Base-by-base conservation (phyloP, 2,888 invertebrate species). In the Thereva unica region DNA sequence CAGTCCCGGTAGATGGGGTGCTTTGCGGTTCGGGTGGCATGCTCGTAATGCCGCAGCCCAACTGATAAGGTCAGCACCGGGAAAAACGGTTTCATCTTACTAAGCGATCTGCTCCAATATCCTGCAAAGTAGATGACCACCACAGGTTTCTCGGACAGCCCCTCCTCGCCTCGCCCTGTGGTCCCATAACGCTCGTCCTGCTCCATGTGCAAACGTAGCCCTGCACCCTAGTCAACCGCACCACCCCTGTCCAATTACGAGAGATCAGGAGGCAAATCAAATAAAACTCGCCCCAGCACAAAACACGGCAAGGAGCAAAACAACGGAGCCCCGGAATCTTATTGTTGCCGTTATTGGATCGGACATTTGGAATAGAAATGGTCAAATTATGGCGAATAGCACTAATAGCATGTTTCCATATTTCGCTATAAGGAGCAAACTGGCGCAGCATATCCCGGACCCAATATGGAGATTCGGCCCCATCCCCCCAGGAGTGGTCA, bases 291-390 rank as follows among this genome's bases (percentile, higher is more conserved):
- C 47, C 38, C 34, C 5, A 47, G 23, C 10, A 12, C 54, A 45
- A 45, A 45, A 4, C 23, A 44, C 53, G 37, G 9, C 53, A 64
- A 67, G 65, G 67, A 69, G 50, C 66, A 55, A 67, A 69, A 67
- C 55, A 65, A 65, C 23, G 23, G 23, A 23, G 64, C 64, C 59
- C 64, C 61, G 64, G 68, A 68, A 69, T 69, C 69, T 71, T 69
- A 71, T 71, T 73, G 71, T 71, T 71, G 69, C 64, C 72, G 71
- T 74, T 74, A 74, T 74, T 74, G 73, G 73, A 73, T 71, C 68
- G 72, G 72, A 74, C 73, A 72, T 70, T 73, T 70, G 71, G 73
- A 74, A 74, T 74, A 73, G 73, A 73, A 74, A 74, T 74, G 74
- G 72, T 73, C 73, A 70, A 73, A 74, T 74, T 74, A 74, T 74